Evolutionary conservation across 2,888 invertebrate genomes (phyloP).

Genomic region (Drosophila atroscutellata): DNA sequence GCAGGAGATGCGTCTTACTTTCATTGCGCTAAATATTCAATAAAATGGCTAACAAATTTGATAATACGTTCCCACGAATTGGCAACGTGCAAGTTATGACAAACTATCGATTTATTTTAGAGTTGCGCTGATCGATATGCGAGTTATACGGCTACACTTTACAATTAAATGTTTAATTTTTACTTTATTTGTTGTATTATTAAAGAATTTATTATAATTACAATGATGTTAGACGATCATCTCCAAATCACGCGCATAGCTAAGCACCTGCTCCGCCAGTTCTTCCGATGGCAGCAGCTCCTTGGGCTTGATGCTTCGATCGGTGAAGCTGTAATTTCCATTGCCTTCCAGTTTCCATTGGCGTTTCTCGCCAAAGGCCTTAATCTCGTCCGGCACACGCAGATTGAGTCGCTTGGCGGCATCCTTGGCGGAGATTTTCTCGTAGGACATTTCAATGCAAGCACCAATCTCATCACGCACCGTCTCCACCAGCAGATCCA

Average conservation of each 20-base stretch:
- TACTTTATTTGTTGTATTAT: conserved; percentile 16
- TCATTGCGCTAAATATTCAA: conserved; percentile 85
- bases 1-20: conserved; percentile 88
- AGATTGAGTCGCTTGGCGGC: conserved; percentile 96
- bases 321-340: conserved; percentile 92
- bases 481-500: conserved; percentile 97
- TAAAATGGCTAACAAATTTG: conserved; percentile 41
- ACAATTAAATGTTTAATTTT: background rate
- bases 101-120: conserved; percentile 7
- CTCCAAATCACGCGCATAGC: conserved; percentile 98
- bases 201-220: conserved; percentile 34
- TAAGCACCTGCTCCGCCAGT: conserved; percentile 96
- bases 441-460: conserved; percentile 98
- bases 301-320: conserved; percentile 90
- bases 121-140: background rate
- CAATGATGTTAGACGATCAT: conserved; percentile 94
- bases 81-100: conserved; percentile 23
- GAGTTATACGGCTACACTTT: background rate
- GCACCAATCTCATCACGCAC: conserved; percentile 98
- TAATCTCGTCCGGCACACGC: conserved; percentile 90
- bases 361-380: conserved; percentile 92
- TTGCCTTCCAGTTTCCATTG: conserved; percentile 93
- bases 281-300: conserved; percentile 95
- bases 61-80: conserved; percentile 53
- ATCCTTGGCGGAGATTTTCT: conserved; percentile 93